Evolutionary conservation across 2,888 invertebrate species (phyloP), one percentile per base, ranked within the genome.

Genomic region (Drosophila mulleri): DNA sequence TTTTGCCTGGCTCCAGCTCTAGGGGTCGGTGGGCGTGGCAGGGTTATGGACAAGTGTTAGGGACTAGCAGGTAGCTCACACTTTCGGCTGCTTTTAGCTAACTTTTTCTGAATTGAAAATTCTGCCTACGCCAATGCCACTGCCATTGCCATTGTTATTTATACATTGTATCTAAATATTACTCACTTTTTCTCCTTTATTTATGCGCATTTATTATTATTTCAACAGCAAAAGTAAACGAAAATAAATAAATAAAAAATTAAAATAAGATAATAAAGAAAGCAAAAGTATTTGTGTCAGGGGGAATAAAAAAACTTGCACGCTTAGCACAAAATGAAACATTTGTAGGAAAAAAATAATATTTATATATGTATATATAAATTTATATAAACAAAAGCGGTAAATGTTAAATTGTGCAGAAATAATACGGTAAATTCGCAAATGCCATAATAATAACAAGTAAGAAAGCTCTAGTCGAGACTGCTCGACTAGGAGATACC

Each of bases 341-440:
- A 67, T 32, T 12, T 56, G 52, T 29, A 32, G 44, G 20, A 54
- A 37, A 58, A 39, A 56, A 65, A 3, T n/a, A 8, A 65, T 2
- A 32, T 20, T 14, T 11, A 35, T 3, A 39, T 39, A 6, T 26
- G 26, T 26, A 54, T 41, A n/a, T 54, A 54, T 54, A 16, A 20
- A 7, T 37, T n/a, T 12, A 63, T 65, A 11, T 50, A 32, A 32
- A 67, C 35, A 56, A 61, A 42, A 39, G 35, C 35, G 29, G 58
- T 12, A 42, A 57, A 61, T 59, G 59, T 61, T 72, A n/a, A 69
- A 67, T 71, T 67, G 70, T 70, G 67, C 72, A 50, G 41, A 67
- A 71, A 67, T 71, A 44, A 71, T 50, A 39, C 29, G 35, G 44
- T 48, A 50, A 71, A 71, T 68, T 20, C 20, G 18, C 41, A 29